Evolutionary conservation across 2,113 vertebrate genomes (phyloP).

Genomic region (Peromyscus polionotus): DNA sequence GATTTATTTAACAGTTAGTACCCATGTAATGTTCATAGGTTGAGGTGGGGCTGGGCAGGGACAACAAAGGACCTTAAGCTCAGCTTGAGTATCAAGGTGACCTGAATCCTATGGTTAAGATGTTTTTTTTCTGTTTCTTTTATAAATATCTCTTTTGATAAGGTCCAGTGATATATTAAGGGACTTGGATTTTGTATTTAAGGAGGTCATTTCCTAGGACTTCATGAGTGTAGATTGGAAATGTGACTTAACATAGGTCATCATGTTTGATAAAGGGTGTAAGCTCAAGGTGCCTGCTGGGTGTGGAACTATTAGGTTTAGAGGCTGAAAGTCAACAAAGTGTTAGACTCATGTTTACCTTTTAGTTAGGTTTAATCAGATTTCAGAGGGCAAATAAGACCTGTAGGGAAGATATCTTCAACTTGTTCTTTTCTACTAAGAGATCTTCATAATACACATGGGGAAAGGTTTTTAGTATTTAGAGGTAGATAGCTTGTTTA

Average conservation of each 20-base stretch:
- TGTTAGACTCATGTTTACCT: neutral
- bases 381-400: conserved; percentile 3
- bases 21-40: neutral
- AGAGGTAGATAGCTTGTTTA: neutral
- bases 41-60: rapidly evolving
- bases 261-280: neutral
- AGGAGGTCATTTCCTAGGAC: conserved; percentile 8
- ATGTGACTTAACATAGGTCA: neutral
- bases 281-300: neutral
- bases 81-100: neutral
- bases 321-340: neutral
- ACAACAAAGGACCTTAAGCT: neutral
- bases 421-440: conserved; percentile 28
- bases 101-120: neutral
- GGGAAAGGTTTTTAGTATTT: neutral
- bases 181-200: neutral
- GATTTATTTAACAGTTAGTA: neutral
- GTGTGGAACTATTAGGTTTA: conserved; percentile 6
- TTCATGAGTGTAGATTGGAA: neutral
- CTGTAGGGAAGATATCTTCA: neutral
- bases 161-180: neutral
- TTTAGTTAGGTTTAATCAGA: conserved; percentile 21
- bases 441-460: neutral
- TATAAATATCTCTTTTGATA: neutral
- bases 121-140: conserved; percentile 26